These are phyloP conservation scores for Seriola quinqueradiata DNA, from an alignment of 2,113 vertebrate genomes.

Conservation along the genomic window DNA sequence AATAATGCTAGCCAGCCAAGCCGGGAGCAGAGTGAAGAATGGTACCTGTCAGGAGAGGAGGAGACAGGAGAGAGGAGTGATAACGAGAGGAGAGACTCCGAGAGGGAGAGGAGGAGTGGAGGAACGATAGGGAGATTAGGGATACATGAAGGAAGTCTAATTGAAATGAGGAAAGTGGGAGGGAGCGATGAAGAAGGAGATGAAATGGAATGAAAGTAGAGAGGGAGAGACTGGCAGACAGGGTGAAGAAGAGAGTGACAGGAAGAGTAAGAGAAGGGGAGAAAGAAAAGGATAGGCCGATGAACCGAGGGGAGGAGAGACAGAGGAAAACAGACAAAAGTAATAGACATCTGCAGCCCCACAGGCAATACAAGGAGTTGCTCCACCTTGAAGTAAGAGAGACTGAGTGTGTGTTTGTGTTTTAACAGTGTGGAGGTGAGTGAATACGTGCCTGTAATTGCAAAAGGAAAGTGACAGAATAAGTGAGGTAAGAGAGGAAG, in stretches of 20 bases:
- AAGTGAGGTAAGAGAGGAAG: conserved; percentile 19
- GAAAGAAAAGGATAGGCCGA: conserved; percentile 54
- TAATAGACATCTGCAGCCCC: conserved; percentile 71
- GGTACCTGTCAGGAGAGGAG: conserved; percentile 73
- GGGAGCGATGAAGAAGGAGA: conserved; percentile 32
- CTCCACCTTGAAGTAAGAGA: conserved; percentile 44
- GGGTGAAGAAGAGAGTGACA: conserved; percentile 48
- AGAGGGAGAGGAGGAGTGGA: conserved; percentile 44
- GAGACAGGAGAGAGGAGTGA: conserved; percentile 60
- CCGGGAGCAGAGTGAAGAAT: conserved; percentile 73
- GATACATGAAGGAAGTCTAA: conserved; percentile 68
- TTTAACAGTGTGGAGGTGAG: conserved; percentile 54
- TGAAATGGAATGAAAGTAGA: conserved; percentile 36
- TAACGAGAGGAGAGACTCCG: conserved; percentile 61
- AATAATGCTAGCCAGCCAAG: conserved; percentile 34
- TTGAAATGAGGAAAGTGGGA: conserved; percentile 55
- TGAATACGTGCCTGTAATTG: conserved; percentile 63
- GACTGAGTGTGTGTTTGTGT: conserved; percentile 10
- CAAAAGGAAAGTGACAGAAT: conserved; percentile 51
- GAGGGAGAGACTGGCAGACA: conserved; percentile 5
- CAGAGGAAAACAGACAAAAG: conserved; percentile 55
- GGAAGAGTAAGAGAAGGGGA: conserved; percentile 23
- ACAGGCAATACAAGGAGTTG: conserved; percentile 58
- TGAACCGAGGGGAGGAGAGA: conserved; percentile 45
- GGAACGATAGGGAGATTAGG: conserved; percentile 63